Conservation (phyloP, 1,140 invertebrate species). For the Ylistrum balloti region DNA sequence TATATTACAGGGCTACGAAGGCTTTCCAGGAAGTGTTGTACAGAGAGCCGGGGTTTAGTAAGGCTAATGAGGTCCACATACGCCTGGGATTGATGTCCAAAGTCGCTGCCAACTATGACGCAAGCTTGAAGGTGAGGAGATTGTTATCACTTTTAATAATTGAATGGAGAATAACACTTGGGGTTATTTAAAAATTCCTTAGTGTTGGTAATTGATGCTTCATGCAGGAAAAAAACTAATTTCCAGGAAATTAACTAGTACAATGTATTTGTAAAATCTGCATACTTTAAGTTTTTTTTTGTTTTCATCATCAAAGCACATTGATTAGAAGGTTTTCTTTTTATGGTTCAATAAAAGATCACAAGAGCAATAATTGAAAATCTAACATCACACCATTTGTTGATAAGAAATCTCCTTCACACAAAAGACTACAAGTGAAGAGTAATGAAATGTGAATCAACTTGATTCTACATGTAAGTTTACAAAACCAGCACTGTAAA, state of each 20-base stretch:
- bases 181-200: background rate
- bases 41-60: slow-evolving; percentile 92
- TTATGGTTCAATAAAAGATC: no score
- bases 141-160: background rate
- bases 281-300: no score
- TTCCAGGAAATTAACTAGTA: background rate
- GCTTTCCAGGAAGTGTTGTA: slow-evolving; percentile 96
- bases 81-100: slow-evolving; percentile 97
- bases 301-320: no score
- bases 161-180: background rate
- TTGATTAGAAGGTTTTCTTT: no score
- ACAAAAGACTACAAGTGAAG: no score
- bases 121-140: slow-evolving; percentile 87
- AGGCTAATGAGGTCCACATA: slow-evolving; percentile 95
- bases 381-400: no score
- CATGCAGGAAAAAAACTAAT: background rate
- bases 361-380: no score
- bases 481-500: no score
- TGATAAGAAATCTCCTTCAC: no score
- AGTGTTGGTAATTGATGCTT: background rate
- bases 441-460: no score
- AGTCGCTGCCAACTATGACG: slow-evolving; percentile 92
- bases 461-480: no score
- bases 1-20: slow-evolving; percentile 90
- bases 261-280: no score